phyloP scores from a whole-genome alignment of 1,140 invertebrate genomes.

The Nomia melanderi region DNA sequence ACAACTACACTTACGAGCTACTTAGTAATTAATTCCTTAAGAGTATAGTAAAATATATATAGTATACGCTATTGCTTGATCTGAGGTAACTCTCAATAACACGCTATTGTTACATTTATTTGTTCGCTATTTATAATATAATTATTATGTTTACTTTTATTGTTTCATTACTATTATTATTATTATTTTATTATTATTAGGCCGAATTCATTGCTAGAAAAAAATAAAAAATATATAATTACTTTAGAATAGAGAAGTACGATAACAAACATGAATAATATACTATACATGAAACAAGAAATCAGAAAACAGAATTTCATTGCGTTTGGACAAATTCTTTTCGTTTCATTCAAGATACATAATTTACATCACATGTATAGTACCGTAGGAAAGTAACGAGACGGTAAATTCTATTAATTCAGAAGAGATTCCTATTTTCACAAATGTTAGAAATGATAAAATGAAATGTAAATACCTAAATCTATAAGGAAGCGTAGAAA shows the following conservation, averaged over 20 bases:
- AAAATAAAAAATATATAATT: slow-evolving; percentile 23
- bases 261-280: background rate
- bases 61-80: slow-evolving; percentile 68
- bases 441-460: background rate
- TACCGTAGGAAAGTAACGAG: background rate
- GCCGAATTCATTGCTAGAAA: slow-evolving; percentile 47
- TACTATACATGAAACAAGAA: slow-evolving; percentile 22
- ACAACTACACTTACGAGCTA: slow-evolving; percentile 47
- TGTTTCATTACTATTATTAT: slow-evolving; percentile 31
- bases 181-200: slow-evolving; percentile 61
- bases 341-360: background rate
- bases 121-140: slow-evolving; percentile 27
- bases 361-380: background rate
- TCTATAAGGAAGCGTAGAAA: too few relatives aligned
- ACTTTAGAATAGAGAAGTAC: background rate
- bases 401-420: background rate
- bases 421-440: background rate
- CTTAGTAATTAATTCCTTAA: slow-evolving; percentile 51
- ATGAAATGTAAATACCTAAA: too few relatives aligned
- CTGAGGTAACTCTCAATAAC: slow-evolving; percentile 57
- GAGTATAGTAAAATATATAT: slow-evolving; percentile 64
- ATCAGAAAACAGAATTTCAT: background rate
- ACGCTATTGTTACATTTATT: slow-evolving; percentile 46
- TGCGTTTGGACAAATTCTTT: background rate
- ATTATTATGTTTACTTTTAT: slow-evolving; percentile 10